These are phyloP conservation scores for Rafetus swinhoei DNA, from an alignment of 2,113 vertebrate genomes.

Conservation along the genomic window DNA sequence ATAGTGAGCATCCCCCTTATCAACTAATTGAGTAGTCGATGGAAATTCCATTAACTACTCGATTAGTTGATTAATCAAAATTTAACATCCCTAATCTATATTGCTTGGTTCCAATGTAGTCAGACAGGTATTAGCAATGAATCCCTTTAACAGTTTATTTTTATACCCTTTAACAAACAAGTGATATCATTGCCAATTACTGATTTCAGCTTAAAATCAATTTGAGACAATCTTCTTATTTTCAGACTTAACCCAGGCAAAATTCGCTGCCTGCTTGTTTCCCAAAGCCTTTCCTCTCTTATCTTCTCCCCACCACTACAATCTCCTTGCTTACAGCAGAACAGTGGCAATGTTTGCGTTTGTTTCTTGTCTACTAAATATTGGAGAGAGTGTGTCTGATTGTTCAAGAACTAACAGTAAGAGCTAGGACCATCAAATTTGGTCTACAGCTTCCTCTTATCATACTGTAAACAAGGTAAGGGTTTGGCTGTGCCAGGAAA, in stretches of 20 bases:
- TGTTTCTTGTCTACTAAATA: not conserved
- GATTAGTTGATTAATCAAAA: no score
- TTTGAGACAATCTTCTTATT: not conserved
- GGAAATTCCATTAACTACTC: no score
- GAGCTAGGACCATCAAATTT: no score
- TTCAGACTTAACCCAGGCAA: not conserved
- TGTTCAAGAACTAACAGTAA: no score
- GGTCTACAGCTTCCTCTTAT: no score
- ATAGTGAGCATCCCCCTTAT: no score
- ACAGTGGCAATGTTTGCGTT: not conserved
- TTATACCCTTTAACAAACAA: not conserved
- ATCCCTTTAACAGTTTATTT: not conserved
- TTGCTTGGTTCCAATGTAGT: not conserved
- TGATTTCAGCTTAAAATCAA: not conserved
- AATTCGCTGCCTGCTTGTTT: not conserved
- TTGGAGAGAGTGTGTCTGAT: no score
- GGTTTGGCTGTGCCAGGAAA: no score
- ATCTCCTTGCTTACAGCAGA: not conserved
- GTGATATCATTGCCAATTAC: not conserved
- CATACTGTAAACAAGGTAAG: no score
- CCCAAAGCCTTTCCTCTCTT: not conserved
- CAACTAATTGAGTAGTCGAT: no score
- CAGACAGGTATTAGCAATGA: not conserved
- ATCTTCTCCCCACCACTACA: not conserved
- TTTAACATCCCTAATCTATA: not conserved